A percentile compares a stretch with the other conserved stretches of the same genome.
Conservation (phyloP, 2,888 invertebrate species). For the Phortica okadai region DNA sequence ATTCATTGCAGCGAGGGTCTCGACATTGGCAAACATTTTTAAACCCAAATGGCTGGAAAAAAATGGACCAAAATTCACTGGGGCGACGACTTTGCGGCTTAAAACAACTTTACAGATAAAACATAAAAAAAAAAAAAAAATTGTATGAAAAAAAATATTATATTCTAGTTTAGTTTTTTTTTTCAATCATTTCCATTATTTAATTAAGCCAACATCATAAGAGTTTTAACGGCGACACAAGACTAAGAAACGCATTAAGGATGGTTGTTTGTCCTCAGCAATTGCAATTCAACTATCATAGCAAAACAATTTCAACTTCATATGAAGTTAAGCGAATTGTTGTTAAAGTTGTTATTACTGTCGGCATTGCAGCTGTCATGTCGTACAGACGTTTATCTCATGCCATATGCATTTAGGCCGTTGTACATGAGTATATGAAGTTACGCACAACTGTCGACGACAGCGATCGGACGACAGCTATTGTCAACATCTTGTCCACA, state of each 20-base stretch:
- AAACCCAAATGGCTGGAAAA: constrained; percentile 26
- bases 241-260: not conserved
- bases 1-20: not conserved
- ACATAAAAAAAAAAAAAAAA: not conserved
- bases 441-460: constrained; percentile 11
- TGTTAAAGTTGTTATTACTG: not conserved
- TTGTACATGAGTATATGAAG: constrained; percentile 28
- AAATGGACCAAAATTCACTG: not conserved
- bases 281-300: not conserved
- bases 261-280: not conserved
- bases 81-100: no score
- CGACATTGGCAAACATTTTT: constrained; percentile 33
- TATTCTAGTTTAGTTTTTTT: not conserved
- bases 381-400: not conserved
- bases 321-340: not conserved
- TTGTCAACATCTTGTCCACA: constrained; percentile 55
- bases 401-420: constrained; percentile 39
- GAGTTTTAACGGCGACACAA: not conserved
- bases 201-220: not conserved
- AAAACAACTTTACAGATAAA: no score
- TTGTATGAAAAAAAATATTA: not conserved
- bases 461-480: constrained; percentile 19
- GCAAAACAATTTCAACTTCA: not conserved
- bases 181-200: not conserved
- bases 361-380: not conserved